Conservation (phyloP, 2,888 invertebrate species). For the Scaptomyza polygonia region DNA sequence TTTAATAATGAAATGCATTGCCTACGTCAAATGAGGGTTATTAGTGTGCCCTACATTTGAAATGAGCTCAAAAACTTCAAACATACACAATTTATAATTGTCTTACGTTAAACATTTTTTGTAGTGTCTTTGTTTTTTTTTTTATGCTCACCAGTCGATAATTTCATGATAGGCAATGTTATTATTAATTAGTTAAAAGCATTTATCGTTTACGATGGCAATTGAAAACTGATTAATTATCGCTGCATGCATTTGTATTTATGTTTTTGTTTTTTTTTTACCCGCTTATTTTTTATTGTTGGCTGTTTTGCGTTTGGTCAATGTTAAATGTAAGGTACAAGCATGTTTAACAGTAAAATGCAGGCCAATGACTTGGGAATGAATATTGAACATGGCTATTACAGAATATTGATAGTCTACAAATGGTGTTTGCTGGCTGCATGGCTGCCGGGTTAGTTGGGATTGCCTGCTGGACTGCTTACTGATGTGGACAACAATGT, state of each 20-base stretch:
- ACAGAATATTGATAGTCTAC: constrained; percentile 5
- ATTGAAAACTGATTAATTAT: constrained; percentile 52
- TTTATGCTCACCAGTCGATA: constrained; percentile 28
- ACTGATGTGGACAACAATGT: constrained; percentile 40
- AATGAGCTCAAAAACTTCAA: neutral
- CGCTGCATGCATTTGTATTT: constrained; percentile 26
- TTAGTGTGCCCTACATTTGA: neutral
- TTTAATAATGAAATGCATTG: neutral
- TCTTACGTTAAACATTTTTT: constrained; percentile 4
- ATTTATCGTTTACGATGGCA: constrained; percentile 43
- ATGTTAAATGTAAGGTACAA: constrained; percentile 15
- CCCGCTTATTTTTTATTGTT: constrained; percentile 1
- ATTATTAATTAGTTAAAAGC: constrained; percentile 35
- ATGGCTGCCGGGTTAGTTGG: neutral
- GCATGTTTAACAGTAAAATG: constrained; percentile 16
- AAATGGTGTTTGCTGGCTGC: constrained; percentile 1
- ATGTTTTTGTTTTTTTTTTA: constrained; percentile 13
- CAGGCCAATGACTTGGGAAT: constrained; percentile 50
- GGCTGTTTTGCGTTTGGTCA: constrained; percentile 6
- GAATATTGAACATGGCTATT: constrained; percentile 4
- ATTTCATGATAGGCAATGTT: constrained; percentile 10
- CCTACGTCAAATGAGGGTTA: neutral
- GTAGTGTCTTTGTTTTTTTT: constrained; percentile 5
- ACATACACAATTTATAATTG: constrained; percentile 7
- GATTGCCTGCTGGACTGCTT: neutral